Evolutionary conservation across 2,888 invertebrate species (phyloP).

Genomic region (Leucozona laternaria): DNA sequence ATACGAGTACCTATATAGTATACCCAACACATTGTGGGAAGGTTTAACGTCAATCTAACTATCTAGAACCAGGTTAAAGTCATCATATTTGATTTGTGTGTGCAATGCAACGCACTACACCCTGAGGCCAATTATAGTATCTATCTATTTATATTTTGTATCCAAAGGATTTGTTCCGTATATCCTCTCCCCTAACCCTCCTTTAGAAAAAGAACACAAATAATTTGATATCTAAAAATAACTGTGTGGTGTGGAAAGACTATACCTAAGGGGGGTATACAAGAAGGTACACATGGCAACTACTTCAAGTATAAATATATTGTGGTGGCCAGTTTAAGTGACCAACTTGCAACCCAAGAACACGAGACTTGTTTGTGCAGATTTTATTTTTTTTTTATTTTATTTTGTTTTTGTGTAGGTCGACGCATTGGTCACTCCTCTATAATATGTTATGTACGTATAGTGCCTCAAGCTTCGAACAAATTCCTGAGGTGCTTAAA

Average conservation of each 20-base stretch:
- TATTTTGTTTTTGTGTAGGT: constrained; percentile 23
- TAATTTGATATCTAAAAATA: constrained; percentile 57
- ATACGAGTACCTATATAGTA: not conserved
- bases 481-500: constrained; percentile 35
- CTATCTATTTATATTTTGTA: not conserved
- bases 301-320: constrained; percentile 2
- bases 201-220: constrained; percentile 1
- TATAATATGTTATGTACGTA: not conserved
- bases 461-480: not conserved
- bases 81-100: not conserved
- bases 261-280: too few species aligned
- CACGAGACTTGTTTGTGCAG: constrained; percentile 34
- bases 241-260: not conserved
- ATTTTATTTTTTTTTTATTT: constrained; percentile 16
- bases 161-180: constrained; percentile 18
- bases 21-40: not conserved
- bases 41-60: constrained; percentile 30
- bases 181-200: not conserved
- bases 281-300: constrained; percentile 15
- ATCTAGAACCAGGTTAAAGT: constrained; percentile 60
- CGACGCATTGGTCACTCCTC: constrained; percentile 24
- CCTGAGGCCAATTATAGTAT: constrained; percentile 14
- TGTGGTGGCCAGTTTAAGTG: constrained; percentile 33
- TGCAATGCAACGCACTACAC: constrained; percentile 10
- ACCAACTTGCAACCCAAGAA: constrained; percentile 50